These are phyloP conservation scores for Proterorhinus semilunaris DNA, from an alignment of 2,113 vertebrate genomes.

Conservation along the genomic window DNA sequence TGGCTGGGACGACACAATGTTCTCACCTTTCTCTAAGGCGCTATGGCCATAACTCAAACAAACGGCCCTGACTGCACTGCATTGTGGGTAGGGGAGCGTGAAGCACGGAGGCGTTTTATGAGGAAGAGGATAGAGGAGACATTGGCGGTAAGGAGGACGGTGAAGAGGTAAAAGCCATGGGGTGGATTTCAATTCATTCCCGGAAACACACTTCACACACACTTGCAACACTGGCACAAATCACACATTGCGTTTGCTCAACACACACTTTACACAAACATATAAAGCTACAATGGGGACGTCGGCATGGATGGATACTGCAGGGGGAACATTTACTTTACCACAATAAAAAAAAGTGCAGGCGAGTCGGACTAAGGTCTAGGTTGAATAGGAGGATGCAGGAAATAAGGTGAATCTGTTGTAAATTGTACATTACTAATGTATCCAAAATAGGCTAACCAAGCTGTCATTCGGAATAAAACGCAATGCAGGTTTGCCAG, in stretches of 20 bases:
- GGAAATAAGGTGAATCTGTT: slow-evolving; percentile 33
- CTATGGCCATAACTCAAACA: slow-evolving; percentile 68
- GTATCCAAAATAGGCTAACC: too few species aligned
- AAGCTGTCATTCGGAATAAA: too few species aligned
- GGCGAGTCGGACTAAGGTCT: slow-evolving; percentile 34
- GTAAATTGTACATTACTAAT: too few species aligned
- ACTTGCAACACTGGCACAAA: slow-evolving; percentile 19
- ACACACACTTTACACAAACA: slow-evolving; percentile 18
- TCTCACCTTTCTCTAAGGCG: slow-evolving; percentile 56
- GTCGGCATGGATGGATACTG: slow-evolving; percentile 30
- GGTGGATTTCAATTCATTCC: slow-evolving; percentile 25
- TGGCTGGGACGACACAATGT: slow-evolving; percentile 43
- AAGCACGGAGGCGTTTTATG: slow-evolving; percentile 67
- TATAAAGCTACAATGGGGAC: slow-evolving; percentile 19
- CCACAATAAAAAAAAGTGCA: slow-evolving; percentile 31
- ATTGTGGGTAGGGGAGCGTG: slow-evolving; percentile 70
- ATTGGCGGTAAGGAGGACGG: slow-evolving; percentile 45
- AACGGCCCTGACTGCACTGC: slow-evolving; percentile 57
- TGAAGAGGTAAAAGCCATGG: slow-evolving; percentile 30
- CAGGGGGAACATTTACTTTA: slow-evolving; percentile 41
- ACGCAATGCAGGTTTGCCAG: too few species aligned
- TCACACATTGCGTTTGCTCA: slow-evolving; percentile 21
- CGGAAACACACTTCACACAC: slow-evolving; percentile 14
- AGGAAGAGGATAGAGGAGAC: slow-evolving; percentile 42
- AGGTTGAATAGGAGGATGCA: slow-evolving; percentile 29